These are phyloP conservation scores for Odontesthes bonariensis DNA, from an alignment of 2,113 vertebrate genomes.

Conservation along the genomic window DNA sequence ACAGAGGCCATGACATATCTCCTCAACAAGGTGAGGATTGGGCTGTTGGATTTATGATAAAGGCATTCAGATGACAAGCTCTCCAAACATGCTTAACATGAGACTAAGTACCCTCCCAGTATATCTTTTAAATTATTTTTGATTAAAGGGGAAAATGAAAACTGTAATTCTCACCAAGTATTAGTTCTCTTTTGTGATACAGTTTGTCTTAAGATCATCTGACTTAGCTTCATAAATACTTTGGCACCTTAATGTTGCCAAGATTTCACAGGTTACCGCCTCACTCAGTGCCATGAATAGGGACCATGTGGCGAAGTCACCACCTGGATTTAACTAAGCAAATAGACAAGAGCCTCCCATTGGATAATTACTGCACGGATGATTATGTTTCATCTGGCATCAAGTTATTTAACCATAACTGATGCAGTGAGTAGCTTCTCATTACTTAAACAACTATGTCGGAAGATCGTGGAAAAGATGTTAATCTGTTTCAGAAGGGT, in stretches of 20 bases:
- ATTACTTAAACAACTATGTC: no score
- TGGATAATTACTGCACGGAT: no score
- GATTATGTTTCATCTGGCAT: no score
- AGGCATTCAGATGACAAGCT: neutral
- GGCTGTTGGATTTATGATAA: neutral
- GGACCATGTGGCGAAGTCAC: neutral
- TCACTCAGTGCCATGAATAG: neutral
- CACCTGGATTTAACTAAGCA: no score
- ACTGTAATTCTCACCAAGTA: neutral
- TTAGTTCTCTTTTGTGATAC: constrained; percentile 5
- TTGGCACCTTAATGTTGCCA: neutral
- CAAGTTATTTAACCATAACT: no score
- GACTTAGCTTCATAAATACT: neutral
- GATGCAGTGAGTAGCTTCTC: no score
- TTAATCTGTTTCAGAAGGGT: no score
- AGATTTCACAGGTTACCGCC: neutral
- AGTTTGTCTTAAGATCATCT: constrained; percentile 2
- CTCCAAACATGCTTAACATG: no score
- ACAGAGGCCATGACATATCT: constrained; percentile 90
- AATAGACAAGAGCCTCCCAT: no score
- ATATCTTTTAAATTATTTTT: neutral
- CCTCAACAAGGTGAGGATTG: constrained; percentile 86
- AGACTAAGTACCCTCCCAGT: no score
- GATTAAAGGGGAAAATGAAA: neutral
- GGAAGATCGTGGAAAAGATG: no score